Conservation (phyloP, 1,140 invertebrate genomes). For the Tetramorium simillimum region DNA sequence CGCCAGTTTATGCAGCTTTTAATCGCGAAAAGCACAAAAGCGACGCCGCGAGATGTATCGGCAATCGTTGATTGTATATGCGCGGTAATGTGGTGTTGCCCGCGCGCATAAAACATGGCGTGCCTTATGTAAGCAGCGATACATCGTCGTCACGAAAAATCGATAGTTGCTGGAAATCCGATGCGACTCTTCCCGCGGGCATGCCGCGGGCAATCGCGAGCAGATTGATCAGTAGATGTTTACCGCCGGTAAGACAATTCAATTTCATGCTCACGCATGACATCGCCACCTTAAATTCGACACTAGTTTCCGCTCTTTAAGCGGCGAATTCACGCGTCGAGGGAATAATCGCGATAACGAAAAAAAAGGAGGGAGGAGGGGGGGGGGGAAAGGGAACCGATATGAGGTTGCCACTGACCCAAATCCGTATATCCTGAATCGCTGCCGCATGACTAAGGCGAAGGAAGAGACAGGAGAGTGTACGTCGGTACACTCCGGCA, state of each 20-base stretch:
- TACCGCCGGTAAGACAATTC: constrained; percentile 60
- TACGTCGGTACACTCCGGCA: constrained; percentile 63
- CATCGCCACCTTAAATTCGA: not conserved
- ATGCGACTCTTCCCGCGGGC: not conserved
- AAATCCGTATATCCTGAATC: constrained; percentile 53
- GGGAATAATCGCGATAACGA: not conserved
- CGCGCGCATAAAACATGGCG: not conserved
- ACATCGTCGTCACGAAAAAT: constrained; percentile 15
- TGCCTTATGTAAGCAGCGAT: not conserved
- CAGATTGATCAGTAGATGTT: constrained; percentile 5
- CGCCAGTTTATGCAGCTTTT: constrained; percentile 53
- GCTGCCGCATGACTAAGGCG: constrained; percentile 17
- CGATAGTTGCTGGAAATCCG: constrained; percentile 28
- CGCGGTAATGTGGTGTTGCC: not conserved
- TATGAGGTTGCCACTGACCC: constrained; percentile 65
- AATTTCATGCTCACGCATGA: constrained; percentile 46
- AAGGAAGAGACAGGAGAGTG: not conserved
- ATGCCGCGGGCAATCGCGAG: not conserved
- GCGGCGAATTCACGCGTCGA: not conserved
- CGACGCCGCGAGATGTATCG: constrained; percentile 10
- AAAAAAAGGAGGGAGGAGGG: not conserved
- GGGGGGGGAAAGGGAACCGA: not conserved
- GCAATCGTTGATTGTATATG: not conserved
- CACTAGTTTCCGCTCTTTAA: constrained; percentile 18
- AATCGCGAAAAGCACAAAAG: constrained; percentile 29